A percentile compares a stretch with the other conserved stretches of the same genome.
Conservation (phyloP, 2,797 vertebrate species). For the Spondyliosoma cantharus region DNA sequence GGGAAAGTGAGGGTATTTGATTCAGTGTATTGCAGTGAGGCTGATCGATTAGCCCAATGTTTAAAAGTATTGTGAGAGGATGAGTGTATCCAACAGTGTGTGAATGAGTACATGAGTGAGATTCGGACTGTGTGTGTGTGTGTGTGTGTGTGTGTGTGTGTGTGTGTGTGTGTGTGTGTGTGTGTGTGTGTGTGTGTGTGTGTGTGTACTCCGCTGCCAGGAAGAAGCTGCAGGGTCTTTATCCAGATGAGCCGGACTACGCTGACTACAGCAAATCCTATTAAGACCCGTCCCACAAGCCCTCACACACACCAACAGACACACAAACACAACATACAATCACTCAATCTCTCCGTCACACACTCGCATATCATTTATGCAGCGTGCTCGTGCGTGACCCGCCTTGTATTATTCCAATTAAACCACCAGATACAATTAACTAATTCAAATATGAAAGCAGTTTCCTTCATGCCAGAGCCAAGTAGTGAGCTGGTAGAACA, state of each 20-base stretch:
- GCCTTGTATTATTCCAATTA: not conserved
- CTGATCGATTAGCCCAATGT: not conserved
- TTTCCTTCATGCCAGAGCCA: not conserved
- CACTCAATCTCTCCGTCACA: not conserved
- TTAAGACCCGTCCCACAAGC: conserved; percentile 67
- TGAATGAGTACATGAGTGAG: not conserved
- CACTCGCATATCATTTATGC: conserved; percentile 2
- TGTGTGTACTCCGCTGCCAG: not conserved
- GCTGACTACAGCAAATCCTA: conserved; percentile 76
- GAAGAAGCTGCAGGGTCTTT: conserved; percentile 57
- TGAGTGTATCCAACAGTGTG: conserved; percentile 2
- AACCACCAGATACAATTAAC: not conserved
- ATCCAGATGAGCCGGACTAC: conserved; percentile 59
- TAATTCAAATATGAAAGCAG: not conserved
- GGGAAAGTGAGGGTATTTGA: conserved; percentile 1
- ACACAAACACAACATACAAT: conserved; percentile 23
- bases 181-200: conserved; percentile 2
- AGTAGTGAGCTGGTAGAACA: conserved; percentile 1
- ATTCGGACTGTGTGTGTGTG: not conserved
- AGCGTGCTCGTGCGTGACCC: conserved; percentile 3
- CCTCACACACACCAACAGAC: conserved; percentile 32
- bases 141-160: not conserved
- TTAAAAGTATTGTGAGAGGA: not conserved
- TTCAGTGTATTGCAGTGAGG: not conserved
- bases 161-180: not conserved